These are phyloP conservation scores for Zelleria hepariella DNA, from an alignment of 2,888 invertebrate genomes.

Conservation along the genomic window DNA sequence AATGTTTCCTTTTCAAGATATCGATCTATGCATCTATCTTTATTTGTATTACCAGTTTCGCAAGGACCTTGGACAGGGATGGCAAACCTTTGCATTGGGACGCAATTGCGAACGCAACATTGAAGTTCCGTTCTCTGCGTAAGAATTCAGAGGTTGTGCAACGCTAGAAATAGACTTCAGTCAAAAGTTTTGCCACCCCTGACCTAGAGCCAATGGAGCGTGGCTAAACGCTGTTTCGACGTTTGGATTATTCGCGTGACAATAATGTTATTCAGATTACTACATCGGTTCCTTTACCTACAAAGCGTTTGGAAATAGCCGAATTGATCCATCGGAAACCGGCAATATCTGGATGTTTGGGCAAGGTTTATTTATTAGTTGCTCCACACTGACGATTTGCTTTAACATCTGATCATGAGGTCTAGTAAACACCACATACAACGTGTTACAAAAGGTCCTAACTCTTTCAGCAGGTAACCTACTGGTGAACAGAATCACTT, in stretches of 20 bases:
- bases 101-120: neutral
- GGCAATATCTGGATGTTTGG: neutral
- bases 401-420: no score
- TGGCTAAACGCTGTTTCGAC: conserved; percentile 1
- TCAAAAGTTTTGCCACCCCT: neutral
- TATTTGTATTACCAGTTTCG: neutral
- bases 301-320: neutral
- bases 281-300: neutral
- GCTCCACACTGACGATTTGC: no score
- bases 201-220: neutral
- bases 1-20: neutral
- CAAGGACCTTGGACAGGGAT: neutral
- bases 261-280: conserved; percentile 2
- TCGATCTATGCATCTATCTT: neutral
- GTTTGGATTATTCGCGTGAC: conserved; percentile 2
- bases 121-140: no score
- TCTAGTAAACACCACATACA: no score
- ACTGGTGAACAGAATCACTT: no score
- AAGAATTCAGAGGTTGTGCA: no score
- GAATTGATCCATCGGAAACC: neutral
- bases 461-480: no score
- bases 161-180: no score
- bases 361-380: neutral
- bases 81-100: neutral
- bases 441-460: no score